Evolutionary conservation across 2,888 invertebrate genomes (phyloP).

Genomic region (Onchidella celtica): DNA sequence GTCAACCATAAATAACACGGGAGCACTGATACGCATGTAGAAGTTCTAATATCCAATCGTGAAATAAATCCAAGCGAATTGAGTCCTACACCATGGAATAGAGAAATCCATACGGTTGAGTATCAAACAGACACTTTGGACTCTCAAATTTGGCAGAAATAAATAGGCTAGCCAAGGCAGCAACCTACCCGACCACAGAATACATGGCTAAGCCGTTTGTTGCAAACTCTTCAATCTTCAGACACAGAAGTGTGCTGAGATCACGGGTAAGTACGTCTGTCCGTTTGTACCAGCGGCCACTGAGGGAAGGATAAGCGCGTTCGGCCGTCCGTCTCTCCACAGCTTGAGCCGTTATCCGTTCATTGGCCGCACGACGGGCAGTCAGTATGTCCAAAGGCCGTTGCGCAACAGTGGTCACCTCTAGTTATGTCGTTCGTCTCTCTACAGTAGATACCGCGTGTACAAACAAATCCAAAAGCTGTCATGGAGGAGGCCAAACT

Average conservation of each 20-base stretch:
- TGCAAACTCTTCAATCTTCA: conserved; percentile 2
- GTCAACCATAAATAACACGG: too few species aligned
- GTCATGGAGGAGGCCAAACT: conserved; percentile 75
- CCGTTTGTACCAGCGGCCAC: background rate
- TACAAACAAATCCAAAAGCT: conserved; percentile 74
- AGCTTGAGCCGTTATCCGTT: conserved; percentile 17
- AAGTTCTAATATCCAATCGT: too few species aligned
- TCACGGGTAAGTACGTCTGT: background rate
- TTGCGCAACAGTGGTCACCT: conserved; percentile 50
- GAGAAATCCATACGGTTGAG: too few species aligned
- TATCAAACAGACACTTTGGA: too few species aligned
- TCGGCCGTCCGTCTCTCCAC: background rate
- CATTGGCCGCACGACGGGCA: conserved; percentile 15
- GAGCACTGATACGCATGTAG: too few species aligned
- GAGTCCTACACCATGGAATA: too few species aligned
- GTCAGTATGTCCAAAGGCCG: conserved; percentile 35
- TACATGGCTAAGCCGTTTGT: conserved; percentile 38
- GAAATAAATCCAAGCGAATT: too few species aligned
- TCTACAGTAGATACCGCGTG: conserved; percentile 55
- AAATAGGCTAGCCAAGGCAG: conserved; percentile 24
- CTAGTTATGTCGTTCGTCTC: conserved; percentile 29
- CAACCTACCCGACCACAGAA: conserved; percentile 23
- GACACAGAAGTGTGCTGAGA: conserved; percentile 4
- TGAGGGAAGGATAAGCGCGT: background rate
- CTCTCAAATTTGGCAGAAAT: conserved; percentile 40